phyloP scores from a whole-genome alignment of 2,113 vertebrate genomes.

The Indri indri region DNA sequence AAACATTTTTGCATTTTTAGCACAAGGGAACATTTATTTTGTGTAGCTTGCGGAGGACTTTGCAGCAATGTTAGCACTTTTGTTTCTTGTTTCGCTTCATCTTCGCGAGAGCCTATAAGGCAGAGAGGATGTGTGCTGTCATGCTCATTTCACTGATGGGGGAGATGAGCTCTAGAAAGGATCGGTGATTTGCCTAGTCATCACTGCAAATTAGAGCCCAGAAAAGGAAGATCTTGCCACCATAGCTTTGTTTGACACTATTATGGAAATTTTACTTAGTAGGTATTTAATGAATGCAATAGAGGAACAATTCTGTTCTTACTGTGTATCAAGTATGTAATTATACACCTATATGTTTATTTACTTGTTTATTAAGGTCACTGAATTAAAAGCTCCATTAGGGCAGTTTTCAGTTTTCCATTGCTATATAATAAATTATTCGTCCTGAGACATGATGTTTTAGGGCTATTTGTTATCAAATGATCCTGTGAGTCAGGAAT shows the following conservation, averaged over 20 bases:
- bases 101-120: neutral
- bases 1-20: conserved; percentile 27
- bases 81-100: neutral
- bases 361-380: neutral
- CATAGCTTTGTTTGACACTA: neutral
- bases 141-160: neutral
- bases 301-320: neutral
- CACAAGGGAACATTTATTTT: neutral
- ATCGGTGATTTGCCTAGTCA: neutral
- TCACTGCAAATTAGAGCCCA: neutral
- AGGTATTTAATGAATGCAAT: neutral
- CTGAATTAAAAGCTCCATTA: neutral
- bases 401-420: neutral
- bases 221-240: neutral
- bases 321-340: neutral
- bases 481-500: neutral
- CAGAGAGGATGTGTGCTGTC: neutral
- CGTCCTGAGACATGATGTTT: too few relatives aligned
- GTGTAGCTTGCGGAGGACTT: neutral
- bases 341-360: neutral
- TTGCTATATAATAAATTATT: neutral
- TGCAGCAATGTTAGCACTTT: neutral
- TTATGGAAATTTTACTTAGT: neutral
- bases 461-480: neutral
- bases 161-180: neutral